Base-by-base conservation (phyloP, 2,797 vertebrate genomes). In the Myiotriccus ornatus region DNA sequence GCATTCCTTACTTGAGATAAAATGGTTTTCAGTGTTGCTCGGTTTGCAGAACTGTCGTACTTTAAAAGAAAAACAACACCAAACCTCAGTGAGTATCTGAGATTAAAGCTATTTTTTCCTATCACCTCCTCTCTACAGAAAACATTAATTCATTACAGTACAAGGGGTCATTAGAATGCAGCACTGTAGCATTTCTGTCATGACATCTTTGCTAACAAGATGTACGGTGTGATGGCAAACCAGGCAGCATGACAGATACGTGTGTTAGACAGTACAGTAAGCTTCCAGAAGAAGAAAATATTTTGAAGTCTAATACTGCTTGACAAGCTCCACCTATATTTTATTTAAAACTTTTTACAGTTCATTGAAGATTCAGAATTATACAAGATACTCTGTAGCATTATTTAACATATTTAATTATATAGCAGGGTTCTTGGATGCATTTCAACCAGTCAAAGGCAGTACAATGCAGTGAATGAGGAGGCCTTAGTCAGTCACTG, bases 331-430 rank as follows among this genome's bases (percentile, higher is more conserved):
- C 82, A 88, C 80, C 85, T 91, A 50, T 93, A 81, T 93, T 95
- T 95, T 91, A 94, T 93, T 91, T 88, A 79, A 90, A 91, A 60
- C 41, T 52, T 88, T 25, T 35, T 81, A 44, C 65, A 76, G 78
- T 90, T 95, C 84, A 63, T 56, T 82, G 91, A 86, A 78, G 52
- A 90, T 84, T 84, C 47, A 24, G 67, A 76, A 69, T 86, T 82
- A 14, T 10, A 53, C 52, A n/a, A 87, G 87, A 68, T 56, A 69
- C 30, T 35, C 12, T 0, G 6, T 67, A n/a, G 59, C 87, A 69
- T 95, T 93, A 82, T 94, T 96, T 95, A 94, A 84, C 74, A 41
- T 84, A 74, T 63, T 94, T 87, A 86, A 88, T 94, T 90, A 92
- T 84, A 69, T 20, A 76, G 47, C 60, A 46, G 57, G 14, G 0